Evolutionary conservation across 1,140 invertebrate species (phyloP).

Genomic region (Phortica variegata): DNA sequence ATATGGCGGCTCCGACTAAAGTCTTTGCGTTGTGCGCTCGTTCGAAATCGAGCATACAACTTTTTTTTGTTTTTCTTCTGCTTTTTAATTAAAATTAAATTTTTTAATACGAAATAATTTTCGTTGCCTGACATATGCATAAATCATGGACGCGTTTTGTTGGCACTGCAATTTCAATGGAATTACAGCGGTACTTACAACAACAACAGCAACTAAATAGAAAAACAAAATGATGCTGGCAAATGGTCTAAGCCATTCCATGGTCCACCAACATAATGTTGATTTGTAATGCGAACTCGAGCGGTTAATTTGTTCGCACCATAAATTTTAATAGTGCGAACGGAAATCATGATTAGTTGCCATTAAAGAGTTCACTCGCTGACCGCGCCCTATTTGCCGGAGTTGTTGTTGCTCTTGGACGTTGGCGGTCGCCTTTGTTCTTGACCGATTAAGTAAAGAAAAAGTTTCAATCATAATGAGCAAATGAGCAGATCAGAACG

Average conservation of each 20-base stretch:
- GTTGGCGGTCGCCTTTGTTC: no score
- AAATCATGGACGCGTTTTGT: slow-evolving; percentile 40
- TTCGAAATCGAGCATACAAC: slow-evolving; percentile 54
- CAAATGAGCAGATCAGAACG: no score
- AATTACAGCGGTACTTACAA: slow-evolving; percentile 43
- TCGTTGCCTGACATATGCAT: slow-evolving; percentile 30
- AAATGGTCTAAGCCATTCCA: no score
- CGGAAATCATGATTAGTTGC: slow-evolving; percentile 49
- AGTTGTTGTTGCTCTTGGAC: no score
- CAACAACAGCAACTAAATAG: slow-evolving; percentile 2
- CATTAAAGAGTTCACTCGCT: no score
- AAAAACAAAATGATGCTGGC: no score
- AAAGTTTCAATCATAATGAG: no score
- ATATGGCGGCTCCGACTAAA: slow-evolving; percentile 43
- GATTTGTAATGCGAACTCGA: no score
- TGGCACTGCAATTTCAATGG: slow-evolving; percentile 50
- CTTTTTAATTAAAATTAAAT: slow-evolving; percentile 47
- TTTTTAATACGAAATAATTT: slow-evolving; percentile 7
- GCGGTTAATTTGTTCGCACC: no score
- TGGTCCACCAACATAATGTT: no score
- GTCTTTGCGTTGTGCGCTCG: slow-evolving; percentile 31
- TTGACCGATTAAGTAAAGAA: no score
- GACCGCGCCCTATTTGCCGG: no score
- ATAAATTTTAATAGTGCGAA: slow-evolving; percentile 30
- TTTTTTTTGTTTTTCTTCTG: slow-evolving; percentile 12